Evolutionary conservation across 2,888 invertebrate genomes (phyloP).

Genomic region (Marasmarcha lunaedactyla): DNA sequence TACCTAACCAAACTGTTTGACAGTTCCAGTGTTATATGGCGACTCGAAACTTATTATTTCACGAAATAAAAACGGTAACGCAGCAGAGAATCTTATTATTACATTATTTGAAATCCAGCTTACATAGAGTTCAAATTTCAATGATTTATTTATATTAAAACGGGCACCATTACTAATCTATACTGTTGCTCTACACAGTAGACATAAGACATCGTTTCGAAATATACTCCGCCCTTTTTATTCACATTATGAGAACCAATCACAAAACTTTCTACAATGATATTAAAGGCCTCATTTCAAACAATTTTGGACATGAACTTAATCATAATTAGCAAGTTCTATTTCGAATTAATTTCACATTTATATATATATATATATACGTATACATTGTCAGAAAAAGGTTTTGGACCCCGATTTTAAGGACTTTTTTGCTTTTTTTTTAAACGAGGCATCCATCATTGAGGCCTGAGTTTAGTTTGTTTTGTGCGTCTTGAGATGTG

Average conservation of each 20-base stretch:
- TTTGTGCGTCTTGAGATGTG: constrained; percentile 46
- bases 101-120: constrained; percentile 17
- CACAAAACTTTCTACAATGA: constrained; percentile 3
- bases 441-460: constrained; percentile 76
- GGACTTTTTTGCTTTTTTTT: constrained; percentile 18
- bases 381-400: constrained; percentile 52
- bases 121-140: too few species aligned
- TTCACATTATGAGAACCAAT: constrained; percentile 28
- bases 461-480: constrained; percentile 65
- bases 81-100: constrained; percentile 21
- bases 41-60: constrained; percentile 34
- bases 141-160: too few species aligned
- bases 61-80: constrained; percentile 28
- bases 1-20: constrained; percentile 43
- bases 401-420: constrained; percentile 50
- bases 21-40: constrained; percentile 37
- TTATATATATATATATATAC: constrained; percentile 46
- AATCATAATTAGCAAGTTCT: constrained; percentile 39
- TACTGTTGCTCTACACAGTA: constrained; percentile 67
- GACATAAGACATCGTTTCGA: constrained; percentile 67
- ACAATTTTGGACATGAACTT: constrained; percentile 1
- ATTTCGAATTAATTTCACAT: constrained; percentile 46
- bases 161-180: constrained; percentile 18
- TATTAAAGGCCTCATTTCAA: not conserved
- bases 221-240: constrained; percentile 51